Evolutionary conservation across 2,113 vertebrate species (phyloP), one percentile per base, ranked within the genome.

Genomic region (Poecilia latipinna): DNA sequence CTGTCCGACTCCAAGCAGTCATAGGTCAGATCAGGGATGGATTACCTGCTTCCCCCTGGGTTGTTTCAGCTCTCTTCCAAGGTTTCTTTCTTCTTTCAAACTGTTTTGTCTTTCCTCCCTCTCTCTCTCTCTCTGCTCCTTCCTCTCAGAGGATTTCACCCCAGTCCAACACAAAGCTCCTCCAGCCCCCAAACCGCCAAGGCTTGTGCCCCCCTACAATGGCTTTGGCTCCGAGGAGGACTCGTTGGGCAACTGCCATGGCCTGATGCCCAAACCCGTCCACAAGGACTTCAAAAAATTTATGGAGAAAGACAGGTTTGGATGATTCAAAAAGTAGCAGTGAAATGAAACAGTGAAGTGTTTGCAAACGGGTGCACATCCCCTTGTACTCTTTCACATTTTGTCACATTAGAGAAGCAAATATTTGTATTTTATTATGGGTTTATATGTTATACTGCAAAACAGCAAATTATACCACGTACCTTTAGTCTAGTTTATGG

Each of bases 141-240:
- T 72, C 37, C 68, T 71, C 35, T 51, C 61, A 98, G 98, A 94
- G 89, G 93, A 97, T 87, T 97, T 97, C 87, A 94, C 94, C 19
- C 92, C 96, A 0, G 70, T 97, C 85, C 65, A 88, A 29, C 94
- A 91, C 88, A 96, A 95, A 92, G 54, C 81, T 79, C 84, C 90
- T 24, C 74, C 85, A 35, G 85, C 82, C 88, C 91, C 94, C 63
- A 94, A 92, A 82, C 60, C 90, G 72, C 86, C 87, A 72, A 95
- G 82, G 86, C 80, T 51, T 0, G 19, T 96, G 85, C 96, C 97
- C 91, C 97, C 96, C 64, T 97, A 97, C 84, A 97, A 87, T 1
- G 96, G 97, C 75, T 98, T 98, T 92, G 96, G 97, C 75, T 96
- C 96, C 6, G 97, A 98, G 92, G 97, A 97, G 87, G 98, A 99